Evolutionary conservation across 2,888 invertebrate species (phyloP), one percentile per base, ranked within the genome.

Genomic region (Hypolimnas misippus): DNA sequence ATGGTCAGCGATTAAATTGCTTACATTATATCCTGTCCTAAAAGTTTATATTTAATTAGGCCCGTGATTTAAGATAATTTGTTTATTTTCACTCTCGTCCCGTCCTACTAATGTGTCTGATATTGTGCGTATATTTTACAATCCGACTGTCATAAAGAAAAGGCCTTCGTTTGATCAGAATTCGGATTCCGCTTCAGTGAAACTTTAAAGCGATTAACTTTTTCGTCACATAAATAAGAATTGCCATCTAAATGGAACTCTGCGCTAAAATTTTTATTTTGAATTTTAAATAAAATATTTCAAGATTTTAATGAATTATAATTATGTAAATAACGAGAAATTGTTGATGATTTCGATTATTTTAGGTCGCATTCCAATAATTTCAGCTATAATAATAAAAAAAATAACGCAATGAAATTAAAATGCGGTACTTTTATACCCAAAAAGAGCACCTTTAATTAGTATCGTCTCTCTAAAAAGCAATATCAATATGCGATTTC

Each of bases 371-470:
- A 29, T 29, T 29, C 29, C 3, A 29, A 25, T 29, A 7, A 29
- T 49, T 49, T 29, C 2, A 7, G 0, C 4, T 17, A 8, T 42
- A 42, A 42, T 17, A 3, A 16, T 8, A 12, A 2, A 17, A 6
- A 35, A 2, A 35, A 35, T 35, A 12, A 17, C 17, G 2, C n/a
- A 29, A 49, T 25, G 25, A n/a, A 49, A 14, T 49, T 25, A 49
- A 49, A 49, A 49, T 49, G 29, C 49, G 29, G 49, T 29, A 49
- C 29, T 29, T 49, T 25, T 14, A 3, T 14, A 29, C 6, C 3
- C 40, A 31, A 62, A 68, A 71, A 77, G 73, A 75, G 77, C 77
- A 79, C 75, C 71, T 73, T 76, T 77, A 83, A 86, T 84, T 81
- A 83, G 76, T 76, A 72, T 72, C 64, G 74, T 78, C 78, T 75